Base-by-base conservation (phyloP, 2,113 vertebrate species). In the Cariama cristata region DNA sequence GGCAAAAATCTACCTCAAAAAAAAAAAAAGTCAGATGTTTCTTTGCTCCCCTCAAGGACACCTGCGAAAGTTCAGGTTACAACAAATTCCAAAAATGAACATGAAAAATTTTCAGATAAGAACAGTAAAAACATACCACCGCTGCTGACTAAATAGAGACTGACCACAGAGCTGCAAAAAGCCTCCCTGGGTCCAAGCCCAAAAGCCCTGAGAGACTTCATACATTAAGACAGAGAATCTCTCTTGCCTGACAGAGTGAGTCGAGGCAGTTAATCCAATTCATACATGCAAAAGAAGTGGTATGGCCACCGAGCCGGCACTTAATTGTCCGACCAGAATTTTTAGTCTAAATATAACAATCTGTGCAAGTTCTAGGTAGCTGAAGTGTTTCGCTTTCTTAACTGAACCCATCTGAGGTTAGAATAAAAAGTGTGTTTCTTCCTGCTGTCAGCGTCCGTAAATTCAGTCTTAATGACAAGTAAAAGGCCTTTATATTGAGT, bases 311-410 rank as follows among this genome's bases (percentile, higher is more conserved):
- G 66, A 96, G 74, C 69, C 30, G 3, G 49, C 66, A 63, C 90
- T 88, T 60, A 11, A 80, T 80, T 94, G 95, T 90, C 93, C 83
- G 92, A 79, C 75, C 90, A 92, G 86, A 90, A 53, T 76, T 93
- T 79, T 82, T 35, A 71, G 35, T 56, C 85, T 93, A 88, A 90
- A 90, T 66, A 77, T 58, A 95, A 58, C 71, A 69, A 79, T 21
- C 82, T 3, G 1, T 26, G n/a, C 35, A 5, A 87, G 74, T 7
- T 9, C 7, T 16, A 40, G 82, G 15, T 8, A 71, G 88, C 71
- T 16, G 40, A 81, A 88, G n/a, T 2, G 0, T 24, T 92, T 59
- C 33, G 76, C 82, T 80, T 58, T 35, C 88, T 49, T 24, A 75
- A 42, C 68, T 4, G 45, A 81, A 59, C 71, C 60, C 79, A 52